These are phyloP conservation scores for Luehdorfia chinensis DNA, from an alignment of 1,140 invertebrate species.

Conservation along the genomic window DNA sequence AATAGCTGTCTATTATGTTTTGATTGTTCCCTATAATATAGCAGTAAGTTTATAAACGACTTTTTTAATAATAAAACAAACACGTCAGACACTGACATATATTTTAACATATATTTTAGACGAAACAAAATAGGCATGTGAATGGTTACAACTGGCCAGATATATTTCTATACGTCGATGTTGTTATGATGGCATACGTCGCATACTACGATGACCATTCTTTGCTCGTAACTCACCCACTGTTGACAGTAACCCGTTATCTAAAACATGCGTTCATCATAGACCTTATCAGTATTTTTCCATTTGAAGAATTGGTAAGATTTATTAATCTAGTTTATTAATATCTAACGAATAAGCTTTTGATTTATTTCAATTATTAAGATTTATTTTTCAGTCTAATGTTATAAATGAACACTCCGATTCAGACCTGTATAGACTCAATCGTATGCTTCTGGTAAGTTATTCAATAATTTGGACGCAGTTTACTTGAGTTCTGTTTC, in stretches of 20 bases:
- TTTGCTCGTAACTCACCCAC: conserved; percentile 62
- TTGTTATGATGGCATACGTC: conserved; percentile 65
- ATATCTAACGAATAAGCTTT: too few species aligned
- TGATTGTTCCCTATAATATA: conserved; percentile 59
- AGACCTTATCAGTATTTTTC: conserved; percentile 60
- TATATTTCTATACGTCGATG: conserved; percentile 51
- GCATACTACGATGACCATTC: conserved; percentile 64
- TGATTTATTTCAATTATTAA: neutral
- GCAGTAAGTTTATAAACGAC: conserved; percentile 63
- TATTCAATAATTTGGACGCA: neutral
- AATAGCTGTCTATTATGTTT: conserved; percentile 48
- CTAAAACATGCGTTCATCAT: conserved; percentile 56
- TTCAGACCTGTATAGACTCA: conserved; percentile 52
- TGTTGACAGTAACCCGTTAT: conserved; percentile 56
- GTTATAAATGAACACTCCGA: conserved; percentile 50
- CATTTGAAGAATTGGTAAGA: conserved; percentile 61
- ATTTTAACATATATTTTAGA: too few species aligned
- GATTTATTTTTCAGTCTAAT: conserved; percentile 45
- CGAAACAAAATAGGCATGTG: conserved; percentile 38
- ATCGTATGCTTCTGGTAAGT: conserved; percentile 53
- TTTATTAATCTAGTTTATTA: neutral
- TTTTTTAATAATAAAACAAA: conserved; percentile 1
- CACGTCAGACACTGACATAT: too few species aligned
- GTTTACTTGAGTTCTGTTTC: too few species aligned
- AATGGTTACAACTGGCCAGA: conserved; percentile 39